Evolutionary conservation across 2,797 vertebrate genomes (phyloP), one percentile per base, ranked within the genome.

Genomic region (Hoplostethus mediterraneus): DNA sequence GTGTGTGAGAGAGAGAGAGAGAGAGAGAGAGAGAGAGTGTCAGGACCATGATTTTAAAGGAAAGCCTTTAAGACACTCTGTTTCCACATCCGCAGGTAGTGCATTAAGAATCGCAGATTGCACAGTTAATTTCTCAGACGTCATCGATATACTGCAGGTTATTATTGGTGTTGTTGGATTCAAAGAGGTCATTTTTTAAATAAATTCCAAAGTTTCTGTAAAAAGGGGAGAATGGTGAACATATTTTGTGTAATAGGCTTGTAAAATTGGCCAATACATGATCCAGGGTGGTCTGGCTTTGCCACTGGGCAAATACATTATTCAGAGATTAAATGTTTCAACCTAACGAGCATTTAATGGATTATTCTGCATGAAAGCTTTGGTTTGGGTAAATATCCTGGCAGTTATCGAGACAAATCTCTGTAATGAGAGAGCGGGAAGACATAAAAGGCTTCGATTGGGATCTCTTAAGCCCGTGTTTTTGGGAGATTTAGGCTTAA

Each of bases 251-350:
- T 59, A 58, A 69, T 48, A 44, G 49, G 17, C 40, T 47, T 25
- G 31, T 61, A 71, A 81, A 83, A 71, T 79, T 83, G 78, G 75
- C 61, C 67, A 63, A 40, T 58, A 65, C 63, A 77, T 66, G 67
- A 71, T 73, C 67, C 55, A 56, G 52, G 54, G 53, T 73, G 75
- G 73, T 81, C 71, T 78, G 60, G 59, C 56, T 80, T 77, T 73
- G 89, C 92, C 86, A 87, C 57, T 52, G 86, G 91, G 83, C 71
- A 83, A 85, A 93, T 93, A 47, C 84, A 91, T 93, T 80, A 90
- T 93, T 91, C 88, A 93, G 85, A 44, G 78, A 77, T 48, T 84
- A 85, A 91, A 90, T 89, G 85, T 77, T 85, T 86, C 75, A 79
- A 72, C 86, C 66, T 90, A 87, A 84, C 87, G 85, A 88, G 80